These are phyloP conservation scores for Drosophila eugracilis DNA, from an alignment of 1,140 invertebrate species.

Conservation along the genomic window DNA sequence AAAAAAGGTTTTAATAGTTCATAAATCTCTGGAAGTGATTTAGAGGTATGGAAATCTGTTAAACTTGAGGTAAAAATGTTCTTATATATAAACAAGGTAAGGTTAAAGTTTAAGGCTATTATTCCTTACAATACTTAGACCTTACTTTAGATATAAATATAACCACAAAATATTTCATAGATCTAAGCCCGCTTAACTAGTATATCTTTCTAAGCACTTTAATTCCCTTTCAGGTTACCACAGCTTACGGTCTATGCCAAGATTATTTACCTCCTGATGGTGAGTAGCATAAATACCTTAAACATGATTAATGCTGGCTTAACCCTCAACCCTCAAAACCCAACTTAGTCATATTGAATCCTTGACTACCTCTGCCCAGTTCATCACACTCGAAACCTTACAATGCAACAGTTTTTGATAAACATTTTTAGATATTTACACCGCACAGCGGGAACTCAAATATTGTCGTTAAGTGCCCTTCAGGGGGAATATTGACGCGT, in stretches of 20 bases:
- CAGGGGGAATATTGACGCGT: slow-evolving; percentile 34
- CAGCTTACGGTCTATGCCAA: slow-evolving; percentile 94
- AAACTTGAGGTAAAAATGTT: neutral
- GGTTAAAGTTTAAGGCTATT: too few species aligned
- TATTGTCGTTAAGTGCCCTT: slow-evolving; percentile 49
- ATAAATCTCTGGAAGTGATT: neutral
- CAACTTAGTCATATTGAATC: slow-evolving; percentile 15
- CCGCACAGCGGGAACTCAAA: slow-evolving; percentile 32
- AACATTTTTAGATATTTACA: slow-evolving; percentile 39
- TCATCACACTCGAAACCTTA: slow-evolving; percentile 16
- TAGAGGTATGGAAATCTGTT: neutral
- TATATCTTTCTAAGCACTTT: slow-evolving; percentile 7
- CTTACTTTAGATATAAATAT: neutral
- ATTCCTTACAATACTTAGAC: too few species aligned
- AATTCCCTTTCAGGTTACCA: slow-evolving; percentile 90
- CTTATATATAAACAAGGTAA: too few species aligned
- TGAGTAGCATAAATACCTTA: slow-evolving; percentile 85
- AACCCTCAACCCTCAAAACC: too few species aligned
- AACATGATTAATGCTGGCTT: neutral
- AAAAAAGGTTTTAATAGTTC: neutral
- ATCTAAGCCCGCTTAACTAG: neutral
- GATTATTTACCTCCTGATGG: slow-evolving; percentile 94
- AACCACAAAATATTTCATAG: neutral
- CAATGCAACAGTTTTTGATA: slow-evolving; percentile 41
- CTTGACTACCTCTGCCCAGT: slow-evolving; percentile 27